A percentile compares a stretch with the other conserved stretches of the same genome.
phyloP scores from a whole-genome alignment of 2,888 invertebrate species.

The Macropis europaea region DNA sequence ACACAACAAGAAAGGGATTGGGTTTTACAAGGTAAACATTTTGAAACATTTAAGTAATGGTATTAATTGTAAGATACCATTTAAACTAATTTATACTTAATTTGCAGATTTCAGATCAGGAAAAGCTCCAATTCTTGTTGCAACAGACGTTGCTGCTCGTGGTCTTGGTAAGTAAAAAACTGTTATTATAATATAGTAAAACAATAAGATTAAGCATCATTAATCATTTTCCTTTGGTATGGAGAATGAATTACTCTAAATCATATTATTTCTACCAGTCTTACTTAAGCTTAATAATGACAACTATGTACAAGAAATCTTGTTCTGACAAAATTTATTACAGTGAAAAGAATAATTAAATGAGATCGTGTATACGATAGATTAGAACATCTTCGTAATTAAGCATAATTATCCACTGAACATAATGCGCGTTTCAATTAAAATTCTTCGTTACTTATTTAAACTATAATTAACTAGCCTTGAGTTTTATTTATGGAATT shows the following conservation, averaged over 20 bases:
- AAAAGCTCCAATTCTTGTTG: slow-evolving; percentile 93
- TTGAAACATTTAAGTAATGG: not conserved
- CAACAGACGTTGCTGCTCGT: slow-evolving; percentile 96
- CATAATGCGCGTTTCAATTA: not conserved
- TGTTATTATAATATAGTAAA: slow-evolving; percentile 21
- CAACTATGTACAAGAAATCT: slow-evolving; percentile 9
- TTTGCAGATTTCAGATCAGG: slow-evolving; percentile 79
- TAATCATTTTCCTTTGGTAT: slow-evolving; percentile 45
- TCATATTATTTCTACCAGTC: slow-evolving; percentile 23
- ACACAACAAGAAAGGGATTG: slow-evolving; percentile 96
- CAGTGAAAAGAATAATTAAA: not conserved
- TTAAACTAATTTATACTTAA: not conserved
- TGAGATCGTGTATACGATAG: not conserved
- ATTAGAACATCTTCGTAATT: not conserved
- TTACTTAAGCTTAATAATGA: slow-evolving; percentile 34
- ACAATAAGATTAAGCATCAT: slow-evolving; percentile 36
- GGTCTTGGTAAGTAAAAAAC: slow-evolving; percentile 87
- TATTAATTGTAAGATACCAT: not conserved
- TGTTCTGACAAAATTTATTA: slow-evolving; percentile 26
- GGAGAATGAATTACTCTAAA: slow-evolving; percentile 46
- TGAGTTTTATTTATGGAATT: not conserved
- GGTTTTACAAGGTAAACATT: slow-evolving; percentile 88
- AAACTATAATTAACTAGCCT: not conserved
- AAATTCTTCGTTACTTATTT: not conserved
- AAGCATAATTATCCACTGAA: no score